phyloP scores from a whole-genome alignment of 1,140 invertebrate genomes.

The Ceratosolen fusciceps region DNA sequence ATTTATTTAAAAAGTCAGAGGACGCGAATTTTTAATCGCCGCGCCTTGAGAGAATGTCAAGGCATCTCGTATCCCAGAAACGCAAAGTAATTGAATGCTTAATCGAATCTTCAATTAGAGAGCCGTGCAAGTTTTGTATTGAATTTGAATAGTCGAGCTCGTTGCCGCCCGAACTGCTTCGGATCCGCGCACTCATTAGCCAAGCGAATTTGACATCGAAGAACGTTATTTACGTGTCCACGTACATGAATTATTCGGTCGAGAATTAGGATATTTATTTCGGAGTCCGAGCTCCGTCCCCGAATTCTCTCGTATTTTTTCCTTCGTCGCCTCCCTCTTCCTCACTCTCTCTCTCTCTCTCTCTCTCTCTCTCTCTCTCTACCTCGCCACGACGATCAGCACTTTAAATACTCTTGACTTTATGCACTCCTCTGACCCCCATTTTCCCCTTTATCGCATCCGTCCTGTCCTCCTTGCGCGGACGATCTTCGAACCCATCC shows the following conservation, averaged over 20 bases:
- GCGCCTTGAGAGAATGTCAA: no score
- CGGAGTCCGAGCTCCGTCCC: neutral
- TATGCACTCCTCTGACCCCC: neutral
- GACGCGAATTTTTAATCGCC: no score
- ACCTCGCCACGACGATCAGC: no score
- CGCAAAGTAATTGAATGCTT: no score
- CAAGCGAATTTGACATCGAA: no score
- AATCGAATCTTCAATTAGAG: no score
- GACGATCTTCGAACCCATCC: slow-evolving; percentile 2
- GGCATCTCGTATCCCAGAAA: no score
- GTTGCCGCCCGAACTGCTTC: neutral
- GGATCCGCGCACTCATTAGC: no score
- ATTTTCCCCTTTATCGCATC: neutral
- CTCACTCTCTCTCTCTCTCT: no score
- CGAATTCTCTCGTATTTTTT: neutral
- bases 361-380: no score
- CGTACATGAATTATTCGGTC: neutral
- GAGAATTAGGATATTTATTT: neutral
- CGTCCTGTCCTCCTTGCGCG: neutral
- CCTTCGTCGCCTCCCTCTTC: neutral
- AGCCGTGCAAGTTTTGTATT: neutral
- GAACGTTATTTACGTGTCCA: no score
- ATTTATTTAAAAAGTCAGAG: no score
- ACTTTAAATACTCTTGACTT: slow-evolving; percentile 35
- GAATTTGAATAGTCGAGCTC: neutral